Conservation (phyloP, 2,888 invertebrate genomes). For the Heteromyza rotundicornis region DNA sequence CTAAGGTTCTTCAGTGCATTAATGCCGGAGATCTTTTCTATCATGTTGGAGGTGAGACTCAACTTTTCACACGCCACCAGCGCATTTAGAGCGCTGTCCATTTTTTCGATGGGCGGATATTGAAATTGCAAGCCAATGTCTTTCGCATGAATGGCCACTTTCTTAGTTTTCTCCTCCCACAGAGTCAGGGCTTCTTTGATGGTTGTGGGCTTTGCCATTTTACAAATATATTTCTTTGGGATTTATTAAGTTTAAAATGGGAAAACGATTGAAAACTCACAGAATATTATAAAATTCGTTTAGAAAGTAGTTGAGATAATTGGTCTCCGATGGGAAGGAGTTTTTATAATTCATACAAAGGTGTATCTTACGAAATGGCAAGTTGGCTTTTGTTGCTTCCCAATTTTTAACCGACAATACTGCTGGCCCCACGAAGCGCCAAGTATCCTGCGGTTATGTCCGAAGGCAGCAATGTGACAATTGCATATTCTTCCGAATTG, state of each 20-base stretch:
- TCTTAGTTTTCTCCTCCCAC: constrained; percentile 81
- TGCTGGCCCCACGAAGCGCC: constrained; percentile 72
- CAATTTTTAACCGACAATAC: background rate
- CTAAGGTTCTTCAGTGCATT: constrained; percentile 82
- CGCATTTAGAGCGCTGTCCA: constrained; percentile 82
- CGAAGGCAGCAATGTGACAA: constrained; percentile 85
- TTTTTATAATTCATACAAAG: too few species aligned
- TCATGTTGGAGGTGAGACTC: constrained; percentile 91
- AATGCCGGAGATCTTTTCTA: constrained; percentile 88
- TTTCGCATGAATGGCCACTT: constrained; percentile 71
- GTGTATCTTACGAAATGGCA: too few species aligned
- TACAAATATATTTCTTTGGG: background rate
- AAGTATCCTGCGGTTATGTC: constrained; percentile 91
- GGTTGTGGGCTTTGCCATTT: constrained; percentile 73
- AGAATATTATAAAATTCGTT: too few species aligned
- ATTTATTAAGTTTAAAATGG: too few species aligned
- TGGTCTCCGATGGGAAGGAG: too few species aligned
- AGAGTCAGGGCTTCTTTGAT: constrained; percentile 86
- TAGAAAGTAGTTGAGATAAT: too few species aligned
- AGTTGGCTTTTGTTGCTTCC: too few species aligned
- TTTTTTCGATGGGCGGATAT: constrained; percentile 93
- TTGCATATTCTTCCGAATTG: constrained; percentile 85
- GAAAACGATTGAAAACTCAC: too few species aligned
- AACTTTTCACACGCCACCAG: constrained; percentile 82
- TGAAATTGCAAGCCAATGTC: constrained; percentile 86